A percentile compares a stretch with the other conserved stretches of the same genome.
phyloP scores from a whole-genome alignment of 2,797 vertebrate genomes.

The Chlorospingus flavigularis region DNA sequence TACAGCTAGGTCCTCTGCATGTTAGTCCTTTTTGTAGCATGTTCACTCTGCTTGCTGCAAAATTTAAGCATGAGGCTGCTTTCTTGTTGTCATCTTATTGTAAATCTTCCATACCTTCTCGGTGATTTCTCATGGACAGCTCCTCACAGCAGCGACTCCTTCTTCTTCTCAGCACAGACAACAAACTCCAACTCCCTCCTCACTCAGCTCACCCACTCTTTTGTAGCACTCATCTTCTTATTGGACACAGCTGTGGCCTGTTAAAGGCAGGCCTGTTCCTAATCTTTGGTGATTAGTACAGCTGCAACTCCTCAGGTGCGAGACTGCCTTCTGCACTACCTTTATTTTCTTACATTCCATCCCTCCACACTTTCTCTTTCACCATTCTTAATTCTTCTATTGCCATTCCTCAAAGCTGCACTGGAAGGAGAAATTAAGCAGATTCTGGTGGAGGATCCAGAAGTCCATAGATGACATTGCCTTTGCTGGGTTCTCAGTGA shows the following conservation, averaged over 20 bases:
- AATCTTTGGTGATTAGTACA: no score
- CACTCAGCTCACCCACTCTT: no score
- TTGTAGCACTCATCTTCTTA: no score
- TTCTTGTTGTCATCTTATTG: neutral
- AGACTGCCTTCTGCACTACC: no score
- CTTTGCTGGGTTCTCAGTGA: accelerated
- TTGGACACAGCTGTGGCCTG: no score
- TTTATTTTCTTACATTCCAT: no score
- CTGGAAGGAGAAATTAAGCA: neutral
- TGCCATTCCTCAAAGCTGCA: neutral
- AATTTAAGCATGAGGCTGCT: neutral
- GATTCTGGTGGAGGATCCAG: neutral
- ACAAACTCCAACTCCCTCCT: no score
- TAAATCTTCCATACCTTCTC: no score
- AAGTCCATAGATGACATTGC: neutral
- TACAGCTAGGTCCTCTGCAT: neutral
- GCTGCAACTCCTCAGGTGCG: no score
- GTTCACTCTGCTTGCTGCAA: neutral
- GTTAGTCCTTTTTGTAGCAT: neutral
- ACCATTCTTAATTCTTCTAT: neutral
- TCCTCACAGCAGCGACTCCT: no score
- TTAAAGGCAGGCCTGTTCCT: no score
- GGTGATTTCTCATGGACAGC: accelerated
- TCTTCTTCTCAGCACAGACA: no score
- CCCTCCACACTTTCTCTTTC: neutral